Percentiles rank a stretch among this genome's conserved stretches.
Evolutionary conservation across 2,888 invertebrate species (phyloP).

Genomic region (Ornithoptera priamus): DNA sequence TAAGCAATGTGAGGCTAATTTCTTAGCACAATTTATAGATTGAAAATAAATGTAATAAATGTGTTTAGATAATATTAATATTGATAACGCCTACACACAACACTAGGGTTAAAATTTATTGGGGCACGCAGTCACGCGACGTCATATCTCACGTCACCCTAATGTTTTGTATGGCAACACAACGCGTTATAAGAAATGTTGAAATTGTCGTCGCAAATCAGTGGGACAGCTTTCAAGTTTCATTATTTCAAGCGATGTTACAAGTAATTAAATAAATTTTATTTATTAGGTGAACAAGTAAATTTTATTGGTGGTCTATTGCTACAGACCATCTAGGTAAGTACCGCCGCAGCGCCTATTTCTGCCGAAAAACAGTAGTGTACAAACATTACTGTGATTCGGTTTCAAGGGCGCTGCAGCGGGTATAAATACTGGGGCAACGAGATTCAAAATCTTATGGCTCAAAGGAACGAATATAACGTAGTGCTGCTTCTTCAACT

Average conservation of each 20-base stretch:
- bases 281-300: background rate
- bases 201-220: conserved; percentile 14
- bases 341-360: no score
- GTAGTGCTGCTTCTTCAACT: no score
- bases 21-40: no score
- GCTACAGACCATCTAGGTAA: no score
- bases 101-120: conserved; percentile 14
- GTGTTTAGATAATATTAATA: background rate
- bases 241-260: background rate
- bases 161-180: conserved; percentile 24
- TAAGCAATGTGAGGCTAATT: no score
- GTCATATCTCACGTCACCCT: conserved; percentile 25
- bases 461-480: no score
- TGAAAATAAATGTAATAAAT: background rate
- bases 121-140: conserved; percentile 21
- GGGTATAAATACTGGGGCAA: no score
- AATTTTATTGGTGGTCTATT: no score
- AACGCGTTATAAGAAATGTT: conserved; percentile 21
- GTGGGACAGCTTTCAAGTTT: background rate
- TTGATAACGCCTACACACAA: conserved; percentile 9
- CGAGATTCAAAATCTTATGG: no score
- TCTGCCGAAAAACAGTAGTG: no score
- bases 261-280: background rate
- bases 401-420: no score
- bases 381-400: no score